A percentile compares a stretch with the other conserved stretches of the same genome.
Conservation (phyloP, 1,140 invertebrate species). For the Orchestia grillus region DNA sequence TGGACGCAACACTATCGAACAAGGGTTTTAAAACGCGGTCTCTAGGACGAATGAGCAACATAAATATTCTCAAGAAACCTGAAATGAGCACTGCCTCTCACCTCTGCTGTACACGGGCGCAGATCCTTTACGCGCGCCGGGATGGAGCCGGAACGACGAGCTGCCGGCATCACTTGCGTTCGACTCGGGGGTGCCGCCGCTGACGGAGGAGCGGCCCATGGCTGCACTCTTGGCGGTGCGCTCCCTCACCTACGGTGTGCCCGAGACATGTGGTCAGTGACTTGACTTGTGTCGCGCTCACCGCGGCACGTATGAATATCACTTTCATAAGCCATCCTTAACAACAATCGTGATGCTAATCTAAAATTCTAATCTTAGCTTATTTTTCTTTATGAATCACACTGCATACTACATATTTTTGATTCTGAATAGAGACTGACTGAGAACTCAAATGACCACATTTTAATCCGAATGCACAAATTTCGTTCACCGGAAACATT, state of each 20-base stretch:
- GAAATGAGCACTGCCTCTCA: neutral
- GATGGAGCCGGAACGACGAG: slow-evolving; percentile 67
- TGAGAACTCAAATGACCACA: no score
- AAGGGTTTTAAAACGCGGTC: no score
- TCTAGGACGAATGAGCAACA: neutral
- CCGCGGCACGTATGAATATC: no score
- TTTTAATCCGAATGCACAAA: no score
- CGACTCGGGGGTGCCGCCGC: slow-evolving; percentile 65
- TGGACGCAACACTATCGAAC: neutral
- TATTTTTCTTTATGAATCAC: no score
- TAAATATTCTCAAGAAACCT: no score
- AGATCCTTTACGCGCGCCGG: slow-evolving; percentile 68
- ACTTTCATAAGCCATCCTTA: no score
- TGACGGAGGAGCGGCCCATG: slow-evolving; percentile 76
- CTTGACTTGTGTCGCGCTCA: neutral
- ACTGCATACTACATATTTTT: no score
- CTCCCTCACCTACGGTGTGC: slow-evolving; percentile 83
- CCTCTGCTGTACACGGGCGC: slow-evolving; percentile 65
- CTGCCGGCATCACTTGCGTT: slow-evolving; percentile 69
- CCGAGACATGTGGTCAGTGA: neutral
- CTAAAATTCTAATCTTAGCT: no score
- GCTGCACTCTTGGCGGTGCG: slow-evolving; percentile 87
- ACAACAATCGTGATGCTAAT: no score
- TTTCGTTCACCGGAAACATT: no score
- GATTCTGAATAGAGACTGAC: no score